A percentile compares a stretch with the other conserved stretches of the same genome.
These are phyloP conservation scores for Ptyas mucosa DNA, from an alignment of 2,113 vertebrate species.

Conservation along the genomic window DNA sequence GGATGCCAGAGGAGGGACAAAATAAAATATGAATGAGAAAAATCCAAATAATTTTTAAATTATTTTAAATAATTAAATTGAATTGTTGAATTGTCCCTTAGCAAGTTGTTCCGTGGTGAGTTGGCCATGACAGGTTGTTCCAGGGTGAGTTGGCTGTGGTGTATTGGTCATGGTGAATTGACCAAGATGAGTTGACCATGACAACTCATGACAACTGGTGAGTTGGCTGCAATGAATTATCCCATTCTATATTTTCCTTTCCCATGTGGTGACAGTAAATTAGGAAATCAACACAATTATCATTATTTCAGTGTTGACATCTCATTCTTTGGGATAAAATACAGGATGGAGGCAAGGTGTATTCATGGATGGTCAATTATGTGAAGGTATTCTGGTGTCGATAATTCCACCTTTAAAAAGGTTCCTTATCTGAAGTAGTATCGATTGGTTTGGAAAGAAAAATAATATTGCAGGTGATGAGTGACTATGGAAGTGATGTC, in stretches of 20 bases:
- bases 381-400: neutral
- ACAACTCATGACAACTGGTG: no score
- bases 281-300: neutral
- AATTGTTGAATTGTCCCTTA: neutral
- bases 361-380: neutral
- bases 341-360: neutral
- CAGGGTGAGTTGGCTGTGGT: no score
- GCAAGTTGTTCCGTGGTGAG: neutral
- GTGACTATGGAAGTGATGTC: neutral
- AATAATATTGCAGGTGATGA: neutral
- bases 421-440: neutral
- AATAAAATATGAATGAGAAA: neutral
- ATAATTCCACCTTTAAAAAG: neutral
- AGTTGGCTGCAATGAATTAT: no score
- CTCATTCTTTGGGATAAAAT: neutral
- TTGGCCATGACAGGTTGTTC: neutral
- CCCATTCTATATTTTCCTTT: neutral
- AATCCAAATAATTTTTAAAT: neutral
- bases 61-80: neutral
- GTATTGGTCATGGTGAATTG: no score
- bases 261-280: neutral
- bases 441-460: neutral
- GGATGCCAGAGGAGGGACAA: neutral
- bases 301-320: neutral
- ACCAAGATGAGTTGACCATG: no score